Base-by-base conservation (phyloP, 2,113 vertebrate species). In the Phylloscopus whistleri region DNA sequence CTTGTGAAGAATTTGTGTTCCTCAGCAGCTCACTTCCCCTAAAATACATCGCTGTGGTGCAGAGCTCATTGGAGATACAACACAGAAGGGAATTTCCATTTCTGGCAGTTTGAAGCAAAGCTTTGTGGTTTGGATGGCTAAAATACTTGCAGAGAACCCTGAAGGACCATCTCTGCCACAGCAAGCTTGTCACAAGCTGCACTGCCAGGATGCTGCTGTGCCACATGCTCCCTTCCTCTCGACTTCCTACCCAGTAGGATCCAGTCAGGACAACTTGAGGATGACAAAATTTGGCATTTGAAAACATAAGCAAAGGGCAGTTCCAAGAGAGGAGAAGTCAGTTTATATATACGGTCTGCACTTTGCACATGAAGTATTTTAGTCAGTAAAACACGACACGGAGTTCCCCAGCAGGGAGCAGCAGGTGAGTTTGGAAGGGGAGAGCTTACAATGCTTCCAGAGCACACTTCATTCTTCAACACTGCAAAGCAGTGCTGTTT, bases 391-490 rank as follows among this genome's bases (percentile, higher is more conserved):
- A 26, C 3, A 44, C 0, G 21, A 30, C 55, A 17, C 26, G 2
- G 21, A 68, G 28, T 21, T 56, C 66, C 39, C 22, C 10, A 10
- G 68, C 41, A 43, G 3, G 20, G 37, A 63, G 31, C 55, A 35
- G 35, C 52, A 51, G 0, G 19, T 8, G 41, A 41, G 56, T 26
- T 1, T 26, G 33, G 63, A 84, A 78, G 28, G 66, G 27, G 51
- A 82, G 84, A 31, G 10, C 7, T 73, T n/a, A 10, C 0, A 2
- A 7, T 2, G 82, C 28, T 26, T 72, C 52, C 56, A 52, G 1
- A 2, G 31, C 37, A 24, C 8, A 35, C 14, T 26, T 73, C 17
- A 20, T 8, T 22, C 31, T 53, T 64, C 62, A 78, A 7, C 17
- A 17, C n/a, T n/a, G 21, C 44, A 62, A 84, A 67, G 10, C n/a